Percentiles rank a stretch among this genome's conserved stretches.
These are phyloP conservation scores for Phoebastria nigripes DNA, from an alignment of 2,797 vertebrate species.

Conservation along the genomic window DNA sequence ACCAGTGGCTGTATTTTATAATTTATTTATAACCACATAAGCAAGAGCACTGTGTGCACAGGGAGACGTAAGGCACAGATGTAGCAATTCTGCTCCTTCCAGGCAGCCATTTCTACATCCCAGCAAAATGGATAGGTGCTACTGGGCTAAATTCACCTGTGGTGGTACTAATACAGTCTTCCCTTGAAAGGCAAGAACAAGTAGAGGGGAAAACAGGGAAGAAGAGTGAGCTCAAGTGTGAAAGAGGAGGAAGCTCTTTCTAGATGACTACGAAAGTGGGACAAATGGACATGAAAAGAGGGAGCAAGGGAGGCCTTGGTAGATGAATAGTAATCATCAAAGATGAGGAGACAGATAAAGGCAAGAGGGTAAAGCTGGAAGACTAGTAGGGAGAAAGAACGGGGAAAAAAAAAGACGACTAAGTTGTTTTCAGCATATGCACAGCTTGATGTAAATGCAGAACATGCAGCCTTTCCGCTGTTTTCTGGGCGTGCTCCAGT, in stretches of 20 bases:
- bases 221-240: neutral
- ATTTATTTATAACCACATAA: neutral
- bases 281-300: neutral
- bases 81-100: neutral
- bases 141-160: neutral
- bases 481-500: neutral
- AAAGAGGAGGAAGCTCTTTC: neutral
- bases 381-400: neutral
- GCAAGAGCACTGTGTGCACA: neutral
- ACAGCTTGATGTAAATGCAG: neutral
- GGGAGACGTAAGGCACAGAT: neutral
- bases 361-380: neutral
- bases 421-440: neutral
- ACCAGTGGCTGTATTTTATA: neutral
- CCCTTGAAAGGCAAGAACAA: neutral
- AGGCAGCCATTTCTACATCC: neutral
- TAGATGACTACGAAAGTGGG: neutral
- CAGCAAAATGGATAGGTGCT: neutral
- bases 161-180: neutral
- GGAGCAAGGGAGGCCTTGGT: neutral
- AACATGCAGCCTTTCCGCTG: neutral
- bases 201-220: neutral
- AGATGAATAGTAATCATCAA: neutral
- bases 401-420: rapidly evolving
- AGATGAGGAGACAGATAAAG: neutral